Conservation (phyloP, 2,888 invertebrate species). For the Heteropelma amictum region DNA sequence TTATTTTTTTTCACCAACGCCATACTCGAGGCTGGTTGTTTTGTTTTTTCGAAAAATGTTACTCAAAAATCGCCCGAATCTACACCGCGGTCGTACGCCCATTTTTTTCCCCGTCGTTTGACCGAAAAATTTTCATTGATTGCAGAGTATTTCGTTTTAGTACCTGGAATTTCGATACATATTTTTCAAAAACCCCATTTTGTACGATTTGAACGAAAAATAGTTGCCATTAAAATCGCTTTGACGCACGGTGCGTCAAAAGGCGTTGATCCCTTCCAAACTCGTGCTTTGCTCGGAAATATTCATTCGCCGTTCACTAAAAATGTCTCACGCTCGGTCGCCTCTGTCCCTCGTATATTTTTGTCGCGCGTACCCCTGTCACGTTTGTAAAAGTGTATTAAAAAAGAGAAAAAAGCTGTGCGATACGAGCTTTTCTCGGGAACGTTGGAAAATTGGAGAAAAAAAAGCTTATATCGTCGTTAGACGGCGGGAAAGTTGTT, state of each 20-base stretch:
- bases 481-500: constrained; percentile 28
- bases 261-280: not conserved
- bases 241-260: too few species aligned
- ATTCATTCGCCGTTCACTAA: not conserved
- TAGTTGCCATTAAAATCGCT: too few species aligned
- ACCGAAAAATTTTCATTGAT: too few species aligned
- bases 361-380: not conserved
- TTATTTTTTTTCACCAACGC: not conserved
- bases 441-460: not conserved
- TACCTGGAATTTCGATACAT: too few species aligned
- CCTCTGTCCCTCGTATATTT: constrained; percentile 1
- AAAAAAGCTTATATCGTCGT: not conserved
- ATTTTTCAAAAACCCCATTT: too few species aligned
- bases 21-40: too few species aligned
- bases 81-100: too few species aligned
- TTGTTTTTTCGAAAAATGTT: not conserved
- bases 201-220: too few species aligned
- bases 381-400: not conserved
- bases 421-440: not conserved
- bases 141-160: too few species aligned
- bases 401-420: not conserved
- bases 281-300: not conserved
- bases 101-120: too few species aligned
- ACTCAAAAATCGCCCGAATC: too few species aligned
- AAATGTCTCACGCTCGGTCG: not conserved